phyloP scores from a whole-genome alignment of 2,797 vertebrate species.

The Merluccius polli region DNA sequence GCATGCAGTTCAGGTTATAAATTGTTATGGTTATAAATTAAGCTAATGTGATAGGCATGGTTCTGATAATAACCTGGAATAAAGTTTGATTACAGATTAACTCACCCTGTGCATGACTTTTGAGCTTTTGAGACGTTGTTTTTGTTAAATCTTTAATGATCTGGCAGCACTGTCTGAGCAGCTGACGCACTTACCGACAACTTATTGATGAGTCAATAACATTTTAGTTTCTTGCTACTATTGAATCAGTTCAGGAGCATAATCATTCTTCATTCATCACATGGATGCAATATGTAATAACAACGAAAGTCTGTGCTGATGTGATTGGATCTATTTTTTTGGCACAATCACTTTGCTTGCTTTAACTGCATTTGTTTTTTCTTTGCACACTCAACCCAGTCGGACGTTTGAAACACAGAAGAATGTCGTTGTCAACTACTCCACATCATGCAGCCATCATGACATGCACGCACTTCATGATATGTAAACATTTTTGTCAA shows the following conservation, averaged over 20 bases:
- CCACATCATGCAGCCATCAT: conserved; percentile 69
- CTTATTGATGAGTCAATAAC: not conserved
- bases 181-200: not conserved
- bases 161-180: not conserved
- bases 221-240: not conserved
- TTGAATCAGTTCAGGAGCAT: conserved; percentile 30
- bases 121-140: not conserved
- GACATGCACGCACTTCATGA: conserved; percentile 70
- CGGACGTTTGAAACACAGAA: conserved; percentile 40
- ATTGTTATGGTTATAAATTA: not conserved
- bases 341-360: conserved; percentile 44
- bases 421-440: conserved; percentile 54
- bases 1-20: not conserved
- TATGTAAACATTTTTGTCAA: conserved; percentile 56
- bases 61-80: not conserved
- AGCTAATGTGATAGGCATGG: not conserved
- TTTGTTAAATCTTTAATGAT: not conserved
- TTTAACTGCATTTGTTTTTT: conserved; percentile 29
- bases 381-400: conserved; percentile 35
- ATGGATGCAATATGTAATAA: conserved; percentile 46
- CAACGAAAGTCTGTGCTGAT: conserved; percentile 40
- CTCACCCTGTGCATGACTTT: not conserved
- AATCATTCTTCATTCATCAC: conserved; percentile 41
- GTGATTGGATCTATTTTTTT: conserved; percentile 32
- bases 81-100: not conserved